Base-by-base conservation (phyloP, 1,140 invertebrate genomes). In the Campodea augens region DNA sequence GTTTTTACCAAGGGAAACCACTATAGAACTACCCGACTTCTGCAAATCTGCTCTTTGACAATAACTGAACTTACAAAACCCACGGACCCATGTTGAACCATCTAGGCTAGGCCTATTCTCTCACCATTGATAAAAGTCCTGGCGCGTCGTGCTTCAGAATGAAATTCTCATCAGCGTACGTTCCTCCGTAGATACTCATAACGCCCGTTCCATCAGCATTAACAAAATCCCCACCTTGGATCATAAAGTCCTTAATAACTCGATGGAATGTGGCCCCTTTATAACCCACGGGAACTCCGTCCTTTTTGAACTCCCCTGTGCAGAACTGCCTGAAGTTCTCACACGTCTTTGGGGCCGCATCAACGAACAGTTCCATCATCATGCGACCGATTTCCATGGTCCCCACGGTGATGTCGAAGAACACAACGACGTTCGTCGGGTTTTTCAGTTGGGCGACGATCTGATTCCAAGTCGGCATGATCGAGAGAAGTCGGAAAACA, bases 301-400 rank as follows among this genome's bases (percentile, higher is more conserved):
- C 93, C 54, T 66, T 69, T 52, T 68, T 70, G 50, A 68, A 71
- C 68, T 99, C 95, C 21, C 96, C 96, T 0, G 95, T 98, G 60
- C 96, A 99, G 59, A 99, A 84, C 60, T 97, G 87, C 51, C 95
- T 76, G 57, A 99, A 98, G 65, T 99, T 98, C 71, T 99, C 96
- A 53, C 87, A 90, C 5, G 95, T 98, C 68, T 86, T 91, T 12
- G 96, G 95, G 5, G 92, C 90, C 25, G 90, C 75, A 69, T 99
- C 91, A 2, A 90, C 81, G 71, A 89, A 98, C 4, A 99, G 64
- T 66, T 98, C 93, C 63, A 98, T 85, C 51, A 93, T 81, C 70
- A 98, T 85, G 46, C 91, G 73, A 4, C 93, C 95, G 57, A 97
- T 87, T 66, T 69, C 73, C 44, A 71, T 73, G 44, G 64, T 69